phyloP scores from a whole-genome alignment of 2,888 invertebrate genomes.

The Plagodis pulveraria region DNA sequence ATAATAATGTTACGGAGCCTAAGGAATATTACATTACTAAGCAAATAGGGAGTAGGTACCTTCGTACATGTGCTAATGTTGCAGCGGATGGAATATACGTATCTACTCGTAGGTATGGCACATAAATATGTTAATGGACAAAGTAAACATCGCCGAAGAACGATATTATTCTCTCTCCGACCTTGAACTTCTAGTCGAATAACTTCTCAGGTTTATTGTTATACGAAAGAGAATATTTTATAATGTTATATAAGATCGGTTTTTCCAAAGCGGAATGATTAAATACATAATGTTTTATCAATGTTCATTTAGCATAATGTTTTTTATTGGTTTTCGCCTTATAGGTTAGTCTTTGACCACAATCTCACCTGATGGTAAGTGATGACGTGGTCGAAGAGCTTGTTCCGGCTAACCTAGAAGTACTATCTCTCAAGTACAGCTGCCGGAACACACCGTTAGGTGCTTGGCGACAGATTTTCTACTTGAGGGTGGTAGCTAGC shows the following conservation, averaged over 20 bases:
- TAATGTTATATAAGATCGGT: background rate
- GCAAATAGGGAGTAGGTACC: slow-evolving; percentile 21
- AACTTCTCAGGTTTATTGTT: background rate
- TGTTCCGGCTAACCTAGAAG: no score
- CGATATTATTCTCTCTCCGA: slow-evolving; percentile 26
- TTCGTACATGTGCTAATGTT: slow-evolving; percentile 23
- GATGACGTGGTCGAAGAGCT: no score
- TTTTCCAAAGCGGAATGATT: no score
- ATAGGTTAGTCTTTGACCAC: no score
- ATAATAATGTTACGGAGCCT: slow-evolving; percentile 24
- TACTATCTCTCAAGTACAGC: no score
- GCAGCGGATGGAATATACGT: slow-evolving; percentile 12
- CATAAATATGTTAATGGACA: slow-evolving; percentile 37
- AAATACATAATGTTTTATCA: no score
- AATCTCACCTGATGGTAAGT: no score
- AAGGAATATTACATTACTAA: slow-evolving; percentile 25
- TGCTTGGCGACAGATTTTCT: no score
- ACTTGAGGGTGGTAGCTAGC: no score
- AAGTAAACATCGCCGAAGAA: slow-evolving; percentile 28
- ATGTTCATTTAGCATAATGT: no score
- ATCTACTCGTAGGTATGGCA: slow-evolving; percentile 7
- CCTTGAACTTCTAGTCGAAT: slow-evolving; percentile 38
- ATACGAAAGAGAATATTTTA: background rate
- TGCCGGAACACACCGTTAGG: no score
- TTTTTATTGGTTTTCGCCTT: no score